Evolutionary conservation across 2,797 vertebrate genomes (phyloP).

Genomic region (Phylloscopus collybita): DNA sequence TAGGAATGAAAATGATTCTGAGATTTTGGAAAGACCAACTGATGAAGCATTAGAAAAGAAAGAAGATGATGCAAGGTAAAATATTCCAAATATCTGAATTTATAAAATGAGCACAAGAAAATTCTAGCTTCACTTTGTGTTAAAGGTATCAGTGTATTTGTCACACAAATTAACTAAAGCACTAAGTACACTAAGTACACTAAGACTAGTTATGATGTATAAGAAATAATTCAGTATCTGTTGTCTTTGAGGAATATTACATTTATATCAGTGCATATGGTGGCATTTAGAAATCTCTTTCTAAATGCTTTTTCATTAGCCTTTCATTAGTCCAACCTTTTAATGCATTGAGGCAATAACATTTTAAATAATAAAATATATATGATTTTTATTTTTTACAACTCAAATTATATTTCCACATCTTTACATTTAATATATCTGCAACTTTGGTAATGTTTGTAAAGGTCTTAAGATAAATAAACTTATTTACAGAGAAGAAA

Average conservation of each 20-base stretch:
- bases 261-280: not conserved
- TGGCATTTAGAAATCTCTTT: not conserved
- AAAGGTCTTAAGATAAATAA: not conserved
- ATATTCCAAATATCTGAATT: not conserved
- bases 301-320: not conserved
- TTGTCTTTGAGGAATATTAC: not conserved
- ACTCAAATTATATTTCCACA: not conserved
- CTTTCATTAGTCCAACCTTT: not conserved
- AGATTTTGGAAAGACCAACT: conserved; percentile 74
- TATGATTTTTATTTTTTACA: not conserved
- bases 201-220: not conserved
- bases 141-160: not conserved
- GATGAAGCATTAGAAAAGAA: conserved; percentile 66
- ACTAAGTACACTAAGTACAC: not conserved
- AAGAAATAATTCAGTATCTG: not conserved
- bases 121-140: not conserved
- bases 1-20: conserved; percentile 78
- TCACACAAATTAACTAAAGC: not conserved
- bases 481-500: conserved; percentile 65
- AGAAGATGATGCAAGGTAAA: conserved; percentile 77
- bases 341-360: not conserved
- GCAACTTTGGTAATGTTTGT: not conserved
- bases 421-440: not conserved
- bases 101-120: not conserved
- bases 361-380: not conserved